These are phyloP conservation scores for Camponotus vicinus DNA, from an alignment of 1,140 invertebrate genomes.

Conservation along the genomic window DNA sequence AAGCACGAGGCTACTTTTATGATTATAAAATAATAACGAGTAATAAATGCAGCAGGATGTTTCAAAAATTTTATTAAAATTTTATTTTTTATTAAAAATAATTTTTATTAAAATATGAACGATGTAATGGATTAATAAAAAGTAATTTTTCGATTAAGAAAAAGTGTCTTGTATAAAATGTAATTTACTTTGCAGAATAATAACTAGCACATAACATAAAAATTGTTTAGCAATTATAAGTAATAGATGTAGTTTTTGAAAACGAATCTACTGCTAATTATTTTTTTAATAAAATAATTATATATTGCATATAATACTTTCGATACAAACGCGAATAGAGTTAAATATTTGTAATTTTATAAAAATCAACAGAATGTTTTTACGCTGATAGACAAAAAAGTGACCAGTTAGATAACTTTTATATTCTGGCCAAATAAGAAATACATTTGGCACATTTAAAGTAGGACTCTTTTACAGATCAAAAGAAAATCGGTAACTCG, in stretches of 20 bases:
- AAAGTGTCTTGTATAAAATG: background rate
- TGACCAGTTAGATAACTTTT: conserved; percentile 41
- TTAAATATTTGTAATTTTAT: background rate
- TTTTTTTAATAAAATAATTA: background rate
- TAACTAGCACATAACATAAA: too few species aligned
- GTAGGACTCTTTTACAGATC: conserved; percentile 53
- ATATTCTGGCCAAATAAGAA: conserved; percentile 73
- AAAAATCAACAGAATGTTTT: conserved; percentile 10
- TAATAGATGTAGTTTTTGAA: background rate
- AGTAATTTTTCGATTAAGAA: background rate
- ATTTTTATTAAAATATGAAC: background rate
- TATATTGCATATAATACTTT: background rate
- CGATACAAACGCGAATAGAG: background rate
- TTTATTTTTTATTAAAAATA: background rate
- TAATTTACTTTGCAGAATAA: too few species aligned
- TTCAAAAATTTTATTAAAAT: too few species aligned
- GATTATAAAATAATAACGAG: background rate
- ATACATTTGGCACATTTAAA: conserved; percentile 75
- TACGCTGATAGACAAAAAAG: conserved; percentile 19
- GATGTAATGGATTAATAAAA: background rate
- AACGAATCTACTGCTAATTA: background rate
- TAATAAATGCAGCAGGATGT: background rate
- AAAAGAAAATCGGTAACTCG: conserved; percentile 73
- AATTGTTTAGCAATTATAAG: too few species aligned
- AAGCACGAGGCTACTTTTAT: background rate